phyloP scores from a whole-genome alignment of 1,140 invertebrate species.

The Apocrypta bakeri region DNA sequence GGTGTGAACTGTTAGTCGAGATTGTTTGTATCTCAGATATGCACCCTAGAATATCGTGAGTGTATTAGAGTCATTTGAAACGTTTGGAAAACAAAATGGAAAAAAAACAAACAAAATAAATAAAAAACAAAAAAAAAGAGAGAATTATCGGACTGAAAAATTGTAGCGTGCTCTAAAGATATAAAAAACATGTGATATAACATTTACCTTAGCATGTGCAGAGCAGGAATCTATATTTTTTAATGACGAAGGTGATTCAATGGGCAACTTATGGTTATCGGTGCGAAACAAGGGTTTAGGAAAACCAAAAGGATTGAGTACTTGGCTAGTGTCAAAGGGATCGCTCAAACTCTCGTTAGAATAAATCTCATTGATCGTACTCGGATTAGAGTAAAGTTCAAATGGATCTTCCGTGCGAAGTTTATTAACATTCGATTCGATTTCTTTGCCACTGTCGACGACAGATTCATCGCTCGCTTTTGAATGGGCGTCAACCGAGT shows the following conservation, averaged over 20 bases:
- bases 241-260: constrained; percentile 58
- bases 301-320: constrained; percentile 59
- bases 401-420: constrained; percentile 42
- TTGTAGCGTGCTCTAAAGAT: constrained; percentile 36
- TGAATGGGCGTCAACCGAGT: not conserved
- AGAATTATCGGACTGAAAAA: not conserved
- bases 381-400: constrained; percentile 29
- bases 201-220: constrained; percentile 68
- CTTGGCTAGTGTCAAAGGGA: constrained; percentile 67
- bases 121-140: constrained; percentile 19
- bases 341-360: constrained; percentile 50
- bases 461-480: not conserved
- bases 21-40: not conserved
- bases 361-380: constrained; percentile 12
- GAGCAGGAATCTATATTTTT: constrained; percentile 62
- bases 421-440: not conserved
- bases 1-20: not conserved
- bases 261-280: constrained; percentile 52
- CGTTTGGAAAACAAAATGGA: constrained; percentile 33
- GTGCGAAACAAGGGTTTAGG: constrained; percentile 56
- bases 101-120: constrained; percentile 20
- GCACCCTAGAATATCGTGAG: not conserved
- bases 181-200: constrained; percentile 59
- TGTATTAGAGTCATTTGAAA: not conserved
- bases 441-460: not conserved